These are phyloP conservation scores for Ptiloglossa arizonensis DNA, from an alignment of 1,140 invertebrate genomes.

Conservation along the genomic window DNA sequence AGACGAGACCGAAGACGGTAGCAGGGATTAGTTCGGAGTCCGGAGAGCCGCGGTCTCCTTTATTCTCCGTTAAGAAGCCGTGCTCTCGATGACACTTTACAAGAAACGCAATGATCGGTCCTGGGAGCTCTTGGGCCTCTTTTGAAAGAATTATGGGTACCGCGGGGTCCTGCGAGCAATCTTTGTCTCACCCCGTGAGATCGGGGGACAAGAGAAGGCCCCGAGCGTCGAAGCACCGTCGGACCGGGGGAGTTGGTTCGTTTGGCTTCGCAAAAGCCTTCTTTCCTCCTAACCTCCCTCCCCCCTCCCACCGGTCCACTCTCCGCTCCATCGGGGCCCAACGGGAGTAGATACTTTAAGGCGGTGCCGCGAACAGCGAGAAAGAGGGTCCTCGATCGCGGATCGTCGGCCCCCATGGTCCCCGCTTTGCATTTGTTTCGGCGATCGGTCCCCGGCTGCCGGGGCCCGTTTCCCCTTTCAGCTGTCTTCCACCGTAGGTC, in stretches of 20 bases:
- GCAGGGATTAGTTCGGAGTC: slow-evolving; percentile 30
- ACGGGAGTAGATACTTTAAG: slow-evolving; percentile 77
- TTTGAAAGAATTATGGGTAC: slow-evolving; percentile 66
- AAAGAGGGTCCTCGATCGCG: slow-evolving; percentile 59
- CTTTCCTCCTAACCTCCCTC: neutral
- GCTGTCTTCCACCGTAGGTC: slow-evolving; percentile 69
- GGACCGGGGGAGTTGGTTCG: slow-evolving; percentile 71
- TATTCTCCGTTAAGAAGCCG: slow-evolving; percentile 28
- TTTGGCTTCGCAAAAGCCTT: slow-evolving; percentile 44
- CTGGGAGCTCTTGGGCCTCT: slow-evolving; percentile 22
- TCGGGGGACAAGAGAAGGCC: slow-evolving; percentile 8
- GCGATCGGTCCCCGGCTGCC: slow-evolving; percentile 62
- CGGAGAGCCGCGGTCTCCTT: slow-evolving; percentile 34
- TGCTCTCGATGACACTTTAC: slow-evolving; percentile 54
- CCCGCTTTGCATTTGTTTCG: slow-evolving; percentile 79
- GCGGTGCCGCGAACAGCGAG: slow-evolving; percentile 65
- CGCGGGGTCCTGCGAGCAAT: slow-evolving; percentile 45
- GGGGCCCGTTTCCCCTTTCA: slow-evolving; percentile 71
- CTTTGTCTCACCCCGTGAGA: slow-evolving; percentile 61
- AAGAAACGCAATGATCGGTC: slow-evolving; percentile 62
- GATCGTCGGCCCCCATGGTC: slow-evolving; percentile 45
- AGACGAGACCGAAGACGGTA: slow-evolving; percentile 8
- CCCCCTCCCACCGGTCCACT: no score
- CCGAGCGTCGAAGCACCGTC: neutral
- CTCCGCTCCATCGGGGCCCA: no score